Evolutionary conservation across 2,797 vertebrate species (phyloP), one percentile per base, ranked within the genome.

Genomic region (Pangasius macronema): DNA sequence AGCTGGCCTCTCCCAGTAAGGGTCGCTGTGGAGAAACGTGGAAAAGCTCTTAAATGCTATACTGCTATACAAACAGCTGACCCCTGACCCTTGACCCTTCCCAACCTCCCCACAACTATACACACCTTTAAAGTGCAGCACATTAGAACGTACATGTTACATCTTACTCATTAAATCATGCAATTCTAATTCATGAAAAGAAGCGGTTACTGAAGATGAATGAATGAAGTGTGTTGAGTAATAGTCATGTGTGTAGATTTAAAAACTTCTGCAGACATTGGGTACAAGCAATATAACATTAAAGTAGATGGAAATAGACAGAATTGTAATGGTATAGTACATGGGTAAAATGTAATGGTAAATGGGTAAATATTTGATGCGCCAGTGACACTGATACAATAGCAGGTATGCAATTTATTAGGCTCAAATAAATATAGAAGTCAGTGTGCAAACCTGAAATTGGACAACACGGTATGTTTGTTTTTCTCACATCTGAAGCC

Each of bases 1-100:
- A 93, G 95, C 93, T 65, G 95, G 94, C 91, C 96, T 95, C 95
- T 96, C 96, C 96, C 95, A 96, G 95, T 96, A 96, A 91, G 96
- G 95, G 93, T 96, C 95, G 93, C 95, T 96, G 95, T 94, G 94
- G 91, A 94, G 82, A 92, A 92, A 95, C 81, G 94, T 94, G 94
- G 91, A 92, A 90, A 92, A 91, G 72, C 83, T 92, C 92, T 94
- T 93, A 95, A 95, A 86, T 55, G 79, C 82, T 67, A 36, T 80
- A 85, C 81, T 83, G 82, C 36, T 83, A 79, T 20, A 75, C 85
- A 91, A 89, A 90, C 82, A 53, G 91, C 83, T 84, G 90, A 79
- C 85, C 87, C 83, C 63, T 77, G 65, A 82, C 83, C 89, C 80
- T 72, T 84, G 42, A 68, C 82, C 73, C 75, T 86, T 86, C 89